phyloP scores from a whole-genome alignment of 2,797 vertebrate genomes.

The Falco novaeseelandiae region DNA sequence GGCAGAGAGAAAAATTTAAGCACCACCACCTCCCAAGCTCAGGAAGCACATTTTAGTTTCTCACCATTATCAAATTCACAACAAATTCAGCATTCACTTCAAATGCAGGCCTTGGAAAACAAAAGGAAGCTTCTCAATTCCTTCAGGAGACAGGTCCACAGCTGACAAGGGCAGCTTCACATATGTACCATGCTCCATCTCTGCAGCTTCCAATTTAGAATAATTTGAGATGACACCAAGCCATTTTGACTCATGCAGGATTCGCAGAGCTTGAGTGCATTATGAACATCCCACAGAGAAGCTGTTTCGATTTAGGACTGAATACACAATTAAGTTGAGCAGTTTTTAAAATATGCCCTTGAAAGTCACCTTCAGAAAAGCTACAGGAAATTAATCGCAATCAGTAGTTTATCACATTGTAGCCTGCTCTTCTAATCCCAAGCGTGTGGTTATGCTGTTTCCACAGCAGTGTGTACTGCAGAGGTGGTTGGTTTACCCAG shows the following conservation, averaged over 20 bases:
- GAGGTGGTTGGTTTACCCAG: slow-evolving; percentile 5
- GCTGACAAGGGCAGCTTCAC: background rate
- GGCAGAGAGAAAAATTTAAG: background rate
- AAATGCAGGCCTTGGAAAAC: background rate
- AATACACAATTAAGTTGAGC: background rate
- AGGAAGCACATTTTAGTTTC: background rate
- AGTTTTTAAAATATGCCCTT: background rate
- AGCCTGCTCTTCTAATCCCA: background rate
- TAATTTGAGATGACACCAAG: background rate
- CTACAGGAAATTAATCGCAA: slow-evolving; percentile 7
- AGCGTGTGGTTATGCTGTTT: background rate
- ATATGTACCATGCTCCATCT: accelerated
- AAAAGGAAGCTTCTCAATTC: background rate
- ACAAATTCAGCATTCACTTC: background rate
- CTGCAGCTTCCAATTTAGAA: background rate
- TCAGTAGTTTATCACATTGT: background rate
- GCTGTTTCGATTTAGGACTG: background rate
- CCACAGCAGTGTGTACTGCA: background rate
- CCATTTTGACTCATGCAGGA: slow-evolving; percentile 27
- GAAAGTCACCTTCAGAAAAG: slow-evolving; percentile 40
- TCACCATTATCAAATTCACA: background rate
- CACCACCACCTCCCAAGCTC: background rate
- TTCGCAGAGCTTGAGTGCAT: background rate
- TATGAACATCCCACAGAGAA: slow-evolving; percentile 46
- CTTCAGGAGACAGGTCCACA: background rate